Evolutionary conservation across 2,113 vertebrate genomes (phyloP), one percentile per base, ranked within the genome.

Genomic region (Melanerpes formicivorus): DNA sequence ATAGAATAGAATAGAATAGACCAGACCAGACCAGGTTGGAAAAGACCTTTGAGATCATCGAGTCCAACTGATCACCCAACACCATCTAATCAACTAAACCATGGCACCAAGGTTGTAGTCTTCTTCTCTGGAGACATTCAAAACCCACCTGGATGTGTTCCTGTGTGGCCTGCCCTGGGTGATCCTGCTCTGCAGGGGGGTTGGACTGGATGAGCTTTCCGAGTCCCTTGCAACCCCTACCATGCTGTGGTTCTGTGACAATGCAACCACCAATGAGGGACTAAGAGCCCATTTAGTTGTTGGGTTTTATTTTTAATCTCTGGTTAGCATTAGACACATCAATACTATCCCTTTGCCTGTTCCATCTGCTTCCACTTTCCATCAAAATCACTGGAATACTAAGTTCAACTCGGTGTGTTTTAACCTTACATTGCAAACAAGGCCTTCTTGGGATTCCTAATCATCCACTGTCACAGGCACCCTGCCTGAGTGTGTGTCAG

Each of bases 291-390:
- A 44, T 44, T 16, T 15, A 44, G 42, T 15, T 44, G 42, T 15
- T 44, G 42, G 14, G 5, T 15, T 16, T 44, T 44, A 6, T 44
- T 44, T 15, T 44, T 44, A 44, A 44, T 44, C 42, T 50, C 88
- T 73, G 88, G 54, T 62, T 85, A 87, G 67, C 0, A 2, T 85
- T 85, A 77, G 76, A 62, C 86, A 77, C 18, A 12, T 65, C 52
- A 84, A 62, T 54, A 27, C 71, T 73, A 18, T 14, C 56, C 82
- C 73, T 88, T 93, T 87, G 87, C 80, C 90, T 87, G 1, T 16
- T 87, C 79, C 72, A 69, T 63, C 88, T 91, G 64, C 77, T 95
- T 90, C 72, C 67, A 90, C 85, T 87, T 90, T 56, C 64, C 87
- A 80, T 10, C 55, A 78, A 85, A 86, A 66, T 12, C 14, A 25